These are phyloP conservation scores for Rhynchophorus ferrugineus DNA, from an alignment of 1,140 invertebrate species.

Conservation along the genomic window DNA sequence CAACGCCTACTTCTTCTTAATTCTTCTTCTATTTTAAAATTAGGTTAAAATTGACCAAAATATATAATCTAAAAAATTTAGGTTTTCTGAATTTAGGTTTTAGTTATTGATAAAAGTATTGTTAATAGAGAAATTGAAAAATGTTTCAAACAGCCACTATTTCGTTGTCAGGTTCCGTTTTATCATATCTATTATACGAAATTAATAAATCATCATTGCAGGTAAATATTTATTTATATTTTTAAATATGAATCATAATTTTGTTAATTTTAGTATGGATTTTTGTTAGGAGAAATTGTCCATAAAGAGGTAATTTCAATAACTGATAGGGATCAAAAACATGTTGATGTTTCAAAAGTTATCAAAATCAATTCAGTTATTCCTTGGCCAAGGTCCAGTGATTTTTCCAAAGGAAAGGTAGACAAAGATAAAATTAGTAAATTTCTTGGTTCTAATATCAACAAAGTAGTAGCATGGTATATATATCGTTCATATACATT, in stretches of 20 bases:
- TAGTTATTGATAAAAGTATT: too few relatives aligned
- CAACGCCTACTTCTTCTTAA: too few relatives aligned
- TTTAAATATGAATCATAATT: not conserved
- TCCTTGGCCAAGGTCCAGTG: conserved; percentile 24
- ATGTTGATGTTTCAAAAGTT: conserved; percentile 24
- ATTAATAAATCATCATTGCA: conserved; percentile 22
- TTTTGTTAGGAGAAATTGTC: conserved; percentile 30
- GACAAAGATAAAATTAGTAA: conserved; percentile 24
- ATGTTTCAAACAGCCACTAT: conserved; percentile 30
- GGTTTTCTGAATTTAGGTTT: too few relatives aligned
- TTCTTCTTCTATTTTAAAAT: too few relatives aligned
- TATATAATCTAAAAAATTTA: too few relatives aligned
- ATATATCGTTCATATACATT: conserved; percentile 14
- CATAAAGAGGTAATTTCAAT: conserved; percentile 27
- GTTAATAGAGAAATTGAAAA: too few relatives aligned
- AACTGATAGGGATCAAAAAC: conserved; percentile 30
- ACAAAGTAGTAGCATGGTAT: conserved; percentile 30
- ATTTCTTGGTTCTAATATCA: conserved; percentile 21
- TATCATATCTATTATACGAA: conserved; percentile 30
- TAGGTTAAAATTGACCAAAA: too few relatives aligned
- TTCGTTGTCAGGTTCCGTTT: conserved; percentile 27
- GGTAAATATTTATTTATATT: conserved; percentile 19
- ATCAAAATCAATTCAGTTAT: conserved; percentile 31
- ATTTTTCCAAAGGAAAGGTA: conserved; percentile 23
- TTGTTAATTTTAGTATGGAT: conserved; percentile 27